Evolutionary conservation across 2,888 invertebrate genomes (phyloP).

Genomic region (Phengaris arion): DNA sequence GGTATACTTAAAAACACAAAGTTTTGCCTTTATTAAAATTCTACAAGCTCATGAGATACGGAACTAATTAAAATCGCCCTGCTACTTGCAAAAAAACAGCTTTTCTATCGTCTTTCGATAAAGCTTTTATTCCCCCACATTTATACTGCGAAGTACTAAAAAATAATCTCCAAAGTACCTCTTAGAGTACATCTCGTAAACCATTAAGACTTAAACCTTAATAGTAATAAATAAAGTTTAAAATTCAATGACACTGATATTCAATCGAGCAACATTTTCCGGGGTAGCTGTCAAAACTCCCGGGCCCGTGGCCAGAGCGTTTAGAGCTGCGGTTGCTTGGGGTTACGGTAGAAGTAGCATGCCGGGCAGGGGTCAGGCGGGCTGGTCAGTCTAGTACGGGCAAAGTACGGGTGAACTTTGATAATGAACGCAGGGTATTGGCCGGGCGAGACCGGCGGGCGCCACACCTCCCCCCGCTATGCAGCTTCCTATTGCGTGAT

Average conservation of each 20-base stretch:
- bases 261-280: conserved; percentile 47
- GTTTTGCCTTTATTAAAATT: conserved; percentile 5
- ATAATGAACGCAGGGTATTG: conserved; percentile 74
- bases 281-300: conserved; percentile 67
- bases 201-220: neutral
- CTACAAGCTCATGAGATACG: neutral
- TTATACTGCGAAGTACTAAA: conserved; percentile 18
- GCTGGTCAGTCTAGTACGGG: conserved; percentile 53
- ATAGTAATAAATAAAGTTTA: neutral
- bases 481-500: conserved; percentile 21
- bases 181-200: neutral
- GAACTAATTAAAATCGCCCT: conserved; percentile 7
- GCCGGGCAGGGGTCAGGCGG: conserved; percentile 46
- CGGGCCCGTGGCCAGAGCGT: conserved; percentile 48
- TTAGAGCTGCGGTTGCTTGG: conserved; percentile 49
- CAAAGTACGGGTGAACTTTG: conserved; percentile 76
- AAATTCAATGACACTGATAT: neutral
- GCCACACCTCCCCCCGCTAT: conserved; percentile 34
- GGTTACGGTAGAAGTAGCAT: conserved; percentile 27
- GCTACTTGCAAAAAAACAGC: conserved; percentile 11
- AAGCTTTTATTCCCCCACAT: conserved; percentile 20
- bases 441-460: conserved; percentile 52
- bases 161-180: conserved; percentile 12
- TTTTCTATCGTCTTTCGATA: conserved; percentile 16
- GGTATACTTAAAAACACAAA: neutral